Evolutionary conservation across 2,797 vertebrate genomes (phyloP).

Genomic region (Simalia tracyae): DNA sequence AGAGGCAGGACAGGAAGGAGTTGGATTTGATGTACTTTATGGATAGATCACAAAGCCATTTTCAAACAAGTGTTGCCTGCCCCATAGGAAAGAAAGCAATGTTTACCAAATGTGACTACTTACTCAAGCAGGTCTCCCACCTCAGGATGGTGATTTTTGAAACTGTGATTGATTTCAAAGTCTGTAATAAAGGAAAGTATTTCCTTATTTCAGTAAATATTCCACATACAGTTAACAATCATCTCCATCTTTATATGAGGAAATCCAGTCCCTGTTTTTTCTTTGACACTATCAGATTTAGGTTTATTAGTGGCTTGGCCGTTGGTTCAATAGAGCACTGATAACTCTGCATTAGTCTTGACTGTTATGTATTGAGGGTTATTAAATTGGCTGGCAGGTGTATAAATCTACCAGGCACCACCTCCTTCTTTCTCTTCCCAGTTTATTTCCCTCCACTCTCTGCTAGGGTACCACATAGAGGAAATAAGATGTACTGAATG

Average conservation of each 20-base stretch:
- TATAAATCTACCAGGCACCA: slow-evolving; percentile 17
- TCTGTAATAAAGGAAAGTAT: accelerated
- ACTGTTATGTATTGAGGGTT: slow-evolving; percentile 14
- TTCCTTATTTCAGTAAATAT: not conserved
- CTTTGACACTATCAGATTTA: slow-evolving; percentile 8
- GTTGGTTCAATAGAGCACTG: slow-evolving; percentile 15
- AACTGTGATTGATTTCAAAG: not conserved
- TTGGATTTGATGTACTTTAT: not conserved
- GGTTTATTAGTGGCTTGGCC: not conserved
- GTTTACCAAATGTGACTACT: not conserved
- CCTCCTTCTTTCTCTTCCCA: not conserved
- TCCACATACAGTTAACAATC: not conserved
- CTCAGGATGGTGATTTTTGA: not conserved
- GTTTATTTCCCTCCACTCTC: not conserved
- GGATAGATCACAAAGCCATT: not conserved
- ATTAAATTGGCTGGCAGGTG: slow-evolving; percentile 31
- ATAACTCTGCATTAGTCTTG: slow-evolving; percentile 18
- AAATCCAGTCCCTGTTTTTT: not conserved
- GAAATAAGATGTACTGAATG: not conserved
- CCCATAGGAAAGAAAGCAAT: not conserved
- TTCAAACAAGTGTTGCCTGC: not conserved
- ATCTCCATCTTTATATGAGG: not conserved
- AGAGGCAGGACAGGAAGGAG: not conserved
- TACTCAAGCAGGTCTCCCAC: accelerated
- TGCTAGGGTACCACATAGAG: not conserved